Conservation (phyloP, 2,797 vertebrate species). For the Microctenopoma lineatum region DNA sequence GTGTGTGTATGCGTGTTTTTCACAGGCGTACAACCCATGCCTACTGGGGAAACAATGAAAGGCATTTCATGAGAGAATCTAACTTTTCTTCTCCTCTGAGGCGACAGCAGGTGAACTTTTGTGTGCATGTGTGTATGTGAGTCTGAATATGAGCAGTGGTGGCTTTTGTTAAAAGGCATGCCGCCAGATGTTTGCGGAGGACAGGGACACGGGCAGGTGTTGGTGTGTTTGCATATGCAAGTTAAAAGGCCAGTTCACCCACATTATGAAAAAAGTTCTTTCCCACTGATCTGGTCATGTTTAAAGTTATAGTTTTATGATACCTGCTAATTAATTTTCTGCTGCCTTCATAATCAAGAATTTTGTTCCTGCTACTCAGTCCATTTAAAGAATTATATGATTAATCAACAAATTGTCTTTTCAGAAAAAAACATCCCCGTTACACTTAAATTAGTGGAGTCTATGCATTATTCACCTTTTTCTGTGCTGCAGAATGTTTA, state of each 20-base stretch:
- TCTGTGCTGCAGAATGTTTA: neutral
- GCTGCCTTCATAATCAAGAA: neutral
- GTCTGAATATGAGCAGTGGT: slow-evolving; percentile 53
- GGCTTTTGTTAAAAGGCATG: slow-evolving; percentile 66
- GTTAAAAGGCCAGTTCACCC: slow-evolving; percentile 30
- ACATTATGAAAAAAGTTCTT: neutral
- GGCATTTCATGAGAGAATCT: slow-evolving; percentile 72
- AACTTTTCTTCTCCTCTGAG: slow-evolving; percentile 74
- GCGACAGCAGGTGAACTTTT: slow-evolving; percentile 57
- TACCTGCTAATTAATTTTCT: neutral
- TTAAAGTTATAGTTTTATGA: neutral
- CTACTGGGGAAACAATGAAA: slow-evolving; percentile 79
- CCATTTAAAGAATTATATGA: neutral
- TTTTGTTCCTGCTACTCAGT: neutral
- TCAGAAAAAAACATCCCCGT: neutral
- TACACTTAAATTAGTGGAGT: neutral
- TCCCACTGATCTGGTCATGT: neutral
- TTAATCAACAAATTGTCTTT: neutral
- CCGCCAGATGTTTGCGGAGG: slow-evolving; percentile 61
- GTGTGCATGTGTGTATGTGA: slow-evolving; percentile 34
- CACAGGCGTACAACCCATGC: slow-evolving; percentile 70
- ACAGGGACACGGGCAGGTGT: slow-evolving; percentile 44
- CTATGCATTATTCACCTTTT: neutral
- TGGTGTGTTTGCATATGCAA: slow-evolving; percentile 18
- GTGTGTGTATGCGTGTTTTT: slow-evolving; percentile 44